Percentiles rank a stretch among this genome's conserved stretches.
phyloP scores from a whole-genome alignment of 2,113 vertebrate genomes.

The Pachyramphus minor region DNA sequence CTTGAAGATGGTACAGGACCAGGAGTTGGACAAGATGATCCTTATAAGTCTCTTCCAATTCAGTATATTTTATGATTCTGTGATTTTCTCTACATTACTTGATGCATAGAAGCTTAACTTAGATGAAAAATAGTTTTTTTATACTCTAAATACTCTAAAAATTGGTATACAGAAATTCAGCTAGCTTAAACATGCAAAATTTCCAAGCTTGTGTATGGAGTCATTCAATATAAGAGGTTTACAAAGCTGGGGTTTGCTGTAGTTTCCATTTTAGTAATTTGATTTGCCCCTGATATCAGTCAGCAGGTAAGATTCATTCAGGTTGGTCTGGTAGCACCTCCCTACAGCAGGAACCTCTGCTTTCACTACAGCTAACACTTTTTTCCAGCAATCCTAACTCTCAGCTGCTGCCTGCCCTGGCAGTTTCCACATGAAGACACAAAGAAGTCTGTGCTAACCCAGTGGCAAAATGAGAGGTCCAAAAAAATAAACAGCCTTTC shows the following conservation, averaged over 20 bases:
- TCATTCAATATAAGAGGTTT: not conserved
- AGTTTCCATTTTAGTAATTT: not conserved
- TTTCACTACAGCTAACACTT: not conserved
- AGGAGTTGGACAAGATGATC: not conserved
- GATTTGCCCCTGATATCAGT: not conserved
- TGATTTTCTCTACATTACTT: not conserved
- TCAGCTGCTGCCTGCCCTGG: not conserved
- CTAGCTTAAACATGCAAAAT: not conserved
- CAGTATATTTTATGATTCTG: not conserved
- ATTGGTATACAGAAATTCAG: fast-evolving
- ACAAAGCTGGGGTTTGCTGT: fast-evolving
- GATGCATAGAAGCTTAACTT: not conserved
- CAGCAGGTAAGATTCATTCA: not conserved
- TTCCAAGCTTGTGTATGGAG: not conserved
- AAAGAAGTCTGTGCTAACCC: not conserved
- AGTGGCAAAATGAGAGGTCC: not conserved
- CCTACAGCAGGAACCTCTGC: not conserved
- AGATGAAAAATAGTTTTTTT: not conserved
- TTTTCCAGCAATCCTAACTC: not conserved
- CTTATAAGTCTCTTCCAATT: not conserved
- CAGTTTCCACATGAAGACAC: not conserved
- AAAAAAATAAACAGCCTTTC: not conserved
- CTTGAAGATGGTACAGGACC: not conserved
- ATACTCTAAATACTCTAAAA: not conserved
- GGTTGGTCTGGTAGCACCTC: not conserved